These are phyloP conservation scores for Dendrocincla fuliginosa DNA, from an alignment of 2,797 vertebrate genomes.

Conservation along the genomic window DNA sequence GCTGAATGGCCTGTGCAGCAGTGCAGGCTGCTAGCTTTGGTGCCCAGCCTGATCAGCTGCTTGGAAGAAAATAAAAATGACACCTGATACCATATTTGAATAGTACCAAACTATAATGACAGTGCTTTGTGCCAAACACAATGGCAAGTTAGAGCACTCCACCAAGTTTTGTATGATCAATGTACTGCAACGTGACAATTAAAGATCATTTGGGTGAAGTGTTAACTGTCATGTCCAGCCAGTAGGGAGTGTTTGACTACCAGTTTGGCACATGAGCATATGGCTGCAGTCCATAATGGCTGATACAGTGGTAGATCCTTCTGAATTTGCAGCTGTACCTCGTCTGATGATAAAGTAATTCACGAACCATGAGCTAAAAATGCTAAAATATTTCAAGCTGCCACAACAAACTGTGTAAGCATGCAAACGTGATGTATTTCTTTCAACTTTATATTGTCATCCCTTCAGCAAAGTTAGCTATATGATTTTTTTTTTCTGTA, in stretches of 20 bases:
- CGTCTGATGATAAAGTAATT: not conserved
- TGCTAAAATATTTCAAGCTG: not conserved
- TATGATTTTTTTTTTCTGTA: not conserved
- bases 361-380: not conserved
- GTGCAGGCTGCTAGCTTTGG: not conserved
- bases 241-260: not conserved
- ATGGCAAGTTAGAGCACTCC: not conserved
- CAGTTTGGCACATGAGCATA: not conserved
- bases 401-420: not conserved
- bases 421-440: not conserved
- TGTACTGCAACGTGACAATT: not conserved
- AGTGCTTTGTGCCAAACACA: not conserved
- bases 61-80: not conserved
- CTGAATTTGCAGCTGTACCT: conserved; percentile 18
- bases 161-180: not conserved
- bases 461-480: not conserved
- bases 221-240: not conserved
- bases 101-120: not conserved
- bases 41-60: not conserved
- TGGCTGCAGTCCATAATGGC: not conserved
- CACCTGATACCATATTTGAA: not conserved
- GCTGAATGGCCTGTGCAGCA: not conserved
- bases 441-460: not conserved
- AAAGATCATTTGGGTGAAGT: not conserved
- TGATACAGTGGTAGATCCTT: not conserved